Base-by-base conservation (phyloP, 1,140 invertebrate species). In the Chelonus insularis region DNA sequence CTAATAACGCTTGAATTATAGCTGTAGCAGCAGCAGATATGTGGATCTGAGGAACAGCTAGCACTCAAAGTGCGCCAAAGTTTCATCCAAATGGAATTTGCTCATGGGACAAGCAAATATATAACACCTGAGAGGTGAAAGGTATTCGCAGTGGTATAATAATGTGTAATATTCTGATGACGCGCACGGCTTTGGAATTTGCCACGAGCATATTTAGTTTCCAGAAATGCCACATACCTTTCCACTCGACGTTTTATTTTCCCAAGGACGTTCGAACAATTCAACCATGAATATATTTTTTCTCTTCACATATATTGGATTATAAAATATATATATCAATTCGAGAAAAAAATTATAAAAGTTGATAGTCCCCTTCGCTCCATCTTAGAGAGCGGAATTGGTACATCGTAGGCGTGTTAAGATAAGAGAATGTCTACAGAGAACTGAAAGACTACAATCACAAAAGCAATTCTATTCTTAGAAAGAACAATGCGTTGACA, bases 311-410 rank as follows among this genome's bases (percentile, higher is more conserved):
- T 25, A 23, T 48, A 18, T n/a, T n/a, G n/a, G n/a, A n/a, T n/a
- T n/a, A n/a, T n/a, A n/a, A n/a, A n/a, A n/a, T n/a, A 37, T 12
- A 50, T 9, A 59, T 20, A 39, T 37, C 23, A 51, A 34, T 14
- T 51, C 21, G 12, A 25, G 2, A 18, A 52, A 29, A 36, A 32
- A 37, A 52, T 39, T 18, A 21, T 20, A 36, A 20, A 58, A 59
- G 57, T 52, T 43, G 48, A 60, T 60, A 60, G 47, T 60, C 48
- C 48, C 58, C 48, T 60, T 60, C 58, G 58, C 58, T 60, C 58
- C 58, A 36, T 60, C 20, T 60, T 60, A 34, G 48, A 43, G 32
- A 45, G n/a, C 36, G 20, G 41, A 29, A 45, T 32, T 32, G 20
- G 34, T 54, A 37, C 48, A 50, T 37, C 25, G 58, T 60, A 37